Percentiles rank a stretch among this genome's conserved stretches.
Evolutionary conservation across 2,888 invertebrate genomes (phyloP).

Genomic region (Sphecodes monilicornis): DNA sequence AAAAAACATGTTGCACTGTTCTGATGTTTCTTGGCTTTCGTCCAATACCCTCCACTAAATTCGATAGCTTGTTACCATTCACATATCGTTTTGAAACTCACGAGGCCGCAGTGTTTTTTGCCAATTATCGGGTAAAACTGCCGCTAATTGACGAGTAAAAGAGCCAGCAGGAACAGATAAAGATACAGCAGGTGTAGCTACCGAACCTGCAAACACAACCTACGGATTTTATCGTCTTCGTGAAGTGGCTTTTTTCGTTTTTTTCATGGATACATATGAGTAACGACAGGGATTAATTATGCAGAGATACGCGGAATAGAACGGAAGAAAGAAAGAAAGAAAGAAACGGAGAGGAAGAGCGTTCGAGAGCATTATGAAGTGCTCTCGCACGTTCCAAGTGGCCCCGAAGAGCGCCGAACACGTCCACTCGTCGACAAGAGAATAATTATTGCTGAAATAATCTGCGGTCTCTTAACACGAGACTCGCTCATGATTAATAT

Average conservation of each 20-base stretch:
- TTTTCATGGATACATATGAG: neutral
- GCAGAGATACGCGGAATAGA: constrained; percentile 42
- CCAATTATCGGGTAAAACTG: constrained; percentile 13
- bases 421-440: constrained; percentile 45
- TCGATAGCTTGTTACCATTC: neutral
- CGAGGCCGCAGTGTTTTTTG: neutral
- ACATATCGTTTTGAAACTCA: neutral
- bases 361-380: constrained; percentile 38
- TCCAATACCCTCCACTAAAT: neutral
- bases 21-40: neutral
- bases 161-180: constrained; percentile 27
- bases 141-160: neutral
- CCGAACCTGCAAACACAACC: constrained; percentile 5
- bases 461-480: constrained; percentile 40
- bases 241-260: neutral
- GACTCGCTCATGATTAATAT: constrained; percentile 39
- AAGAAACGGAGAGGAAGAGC: neutral
- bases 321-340: constrained; percentile 19
- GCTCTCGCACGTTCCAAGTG: constrained; percentile 52
- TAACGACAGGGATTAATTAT: constrained; percentile 50
- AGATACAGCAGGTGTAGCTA: constrained; percentile 45
- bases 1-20: neutral
- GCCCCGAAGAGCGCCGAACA: constrained; percentile 43
- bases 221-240: neutral
- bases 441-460: constrained; percentile 59